phyloP scores from a whole-genome alignment of 64 coral and sea anemone genomes.

The Anthopleura sola region DNA sequence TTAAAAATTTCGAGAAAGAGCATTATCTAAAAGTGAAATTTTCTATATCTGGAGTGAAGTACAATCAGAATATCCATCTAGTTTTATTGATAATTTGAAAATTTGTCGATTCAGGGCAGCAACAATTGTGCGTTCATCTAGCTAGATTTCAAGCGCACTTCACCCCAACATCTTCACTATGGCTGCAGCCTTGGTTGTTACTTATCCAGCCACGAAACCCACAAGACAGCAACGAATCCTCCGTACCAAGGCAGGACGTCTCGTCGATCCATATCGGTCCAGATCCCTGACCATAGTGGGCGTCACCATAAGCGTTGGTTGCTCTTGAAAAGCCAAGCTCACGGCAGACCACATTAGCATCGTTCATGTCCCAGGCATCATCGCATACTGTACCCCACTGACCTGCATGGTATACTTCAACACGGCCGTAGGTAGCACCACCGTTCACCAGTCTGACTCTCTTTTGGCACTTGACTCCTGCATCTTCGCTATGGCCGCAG shows the following conservation, averaged over 20 bases:
- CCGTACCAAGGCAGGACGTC: constrained; percentile 3
- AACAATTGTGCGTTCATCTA: no score
- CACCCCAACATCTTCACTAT: not conserved
- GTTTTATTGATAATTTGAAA: no score
- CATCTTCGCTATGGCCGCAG: constrained; percentile 22
- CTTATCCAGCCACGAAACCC: not conserved
- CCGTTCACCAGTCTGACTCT: constrained; percentile 20
- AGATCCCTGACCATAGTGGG: constrained; percentile 16
- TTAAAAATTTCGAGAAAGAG: no score
- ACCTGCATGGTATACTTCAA: constrained; percentile 36
- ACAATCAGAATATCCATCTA: no score
- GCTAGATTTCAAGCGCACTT: not conserved
- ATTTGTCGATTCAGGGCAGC: no score
- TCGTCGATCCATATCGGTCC: constrained; percentile 26
- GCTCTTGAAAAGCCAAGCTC: constrained; percentile 39
- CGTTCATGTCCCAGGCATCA: constrained; percentile 39
- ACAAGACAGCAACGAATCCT: constrained; percentile 15
- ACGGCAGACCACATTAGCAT: constrained; percentile 48
- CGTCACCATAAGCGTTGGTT: not conserved
- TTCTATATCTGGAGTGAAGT: no score
- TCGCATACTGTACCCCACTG: constrained; percentile 48
- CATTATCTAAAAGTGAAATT: no score
- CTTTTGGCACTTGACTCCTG: constrained; percentile 3
- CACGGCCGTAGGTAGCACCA: constrained; percentile 18
- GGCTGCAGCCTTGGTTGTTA: not conserved